Percentiles rank a stretch among this genome's conserved stretches.
These are phyloP conservation scores for Lasaia peninsularis DNA, from an alignment of 1,140 invertebrate species.

Conservation along the genomic window DNA sequence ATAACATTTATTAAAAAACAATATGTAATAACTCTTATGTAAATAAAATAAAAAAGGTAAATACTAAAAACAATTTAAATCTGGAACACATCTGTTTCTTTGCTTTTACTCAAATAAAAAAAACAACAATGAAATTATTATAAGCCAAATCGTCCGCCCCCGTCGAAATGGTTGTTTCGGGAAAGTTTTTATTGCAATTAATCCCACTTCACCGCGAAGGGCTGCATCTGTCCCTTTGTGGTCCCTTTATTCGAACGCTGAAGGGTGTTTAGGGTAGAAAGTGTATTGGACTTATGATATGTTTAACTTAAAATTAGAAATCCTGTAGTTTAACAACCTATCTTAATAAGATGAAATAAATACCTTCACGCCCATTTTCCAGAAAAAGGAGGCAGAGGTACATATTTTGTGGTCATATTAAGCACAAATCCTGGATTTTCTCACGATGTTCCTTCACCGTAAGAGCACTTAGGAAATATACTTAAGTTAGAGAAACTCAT, in stretches of 20 bases:
- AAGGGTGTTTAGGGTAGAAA: conserved; percentile 1
- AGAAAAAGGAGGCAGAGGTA: no score
- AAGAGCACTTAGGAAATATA: no score
- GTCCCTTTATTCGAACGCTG: conserved; percentile 20
- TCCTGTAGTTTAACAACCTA: neutral
- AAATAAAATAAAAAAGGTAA: neutral
- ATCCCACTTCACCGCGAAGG: conserved; percentile 28
- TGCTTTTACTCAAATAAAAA: neutral
- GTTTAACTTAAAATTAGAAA: neutral
- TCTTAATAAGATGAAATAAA: neutral
- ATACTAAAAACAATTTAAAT: neutral
- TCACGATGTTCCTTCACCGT: no score
- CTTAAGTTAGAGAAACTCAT: no score
- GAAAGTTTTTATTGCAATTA: conserved; percentile 36
- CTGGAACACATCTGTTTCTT: conserved; percentile 1
- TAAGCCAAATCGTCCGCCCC: neutral
- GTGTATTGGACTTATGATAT: neutral
- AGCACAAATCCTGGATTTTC: no score
- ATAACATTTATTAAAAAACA: no score
- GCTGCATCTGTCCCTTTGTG: conserved; percentile 35
- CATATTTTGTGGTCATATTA: no score
- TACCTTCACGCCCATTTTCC: no score
- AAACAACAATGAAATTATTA: conserved; percentile 5
- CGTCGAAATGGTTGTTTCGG: conserved; percentile 12
- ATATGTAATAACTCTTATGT: neutral